phyloP scores from a whole-genome alignment of 2,113 vertebrate genomes.

The Propithecus coquereli region DNA sequence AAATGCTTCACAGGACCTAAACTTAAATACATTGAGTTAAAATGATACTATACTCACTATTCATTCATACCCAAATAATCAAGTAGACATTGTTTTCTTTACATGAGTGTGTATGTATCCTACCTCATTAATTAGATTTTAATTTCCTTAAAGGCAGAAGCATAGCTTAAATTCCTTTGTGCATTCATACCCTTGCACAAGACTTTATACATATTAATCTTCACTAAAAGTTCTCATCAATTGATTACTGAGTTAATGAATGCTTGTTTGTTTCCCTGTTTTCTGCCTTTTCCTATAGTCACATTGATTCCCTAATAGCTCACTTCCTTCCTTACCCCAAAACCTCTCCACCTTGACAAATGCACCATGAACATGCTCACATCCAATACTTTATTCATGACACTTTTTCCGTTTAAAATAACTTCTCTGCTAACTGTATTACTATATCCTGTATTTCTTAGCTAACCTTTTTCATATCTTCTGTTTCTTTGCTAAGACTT shows the following conservation, averaged over 20 bases:
- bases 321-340: not conserved
- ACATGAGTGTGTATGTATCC: not conserved
- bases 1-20: not conserved
- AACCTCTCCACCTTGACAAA: not conserved
- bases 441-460: not conserved
- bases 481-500: not conserved
- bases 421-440: not conserved
- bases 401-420: not conserved
- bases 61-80: not conserved
- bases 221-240: not conserved
- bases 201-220: not conserved
- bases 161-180: not conserved
- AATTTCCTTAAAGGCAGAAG: slow-evolving; percentile 6
- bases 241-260: not conserved
- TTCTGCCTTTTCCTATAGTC: not conserved
- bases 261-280: not conserved
- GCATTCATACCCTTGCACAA: not conserved
- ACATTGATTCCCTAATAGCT: not conserved
- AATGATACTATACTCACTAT: not conserved
- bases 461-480: not conserved
- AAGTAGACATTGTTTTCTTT: not conserved
- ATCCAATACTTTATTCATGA: not conserved
- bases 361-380: not conserved
- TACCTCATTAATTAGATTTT: not conserved
- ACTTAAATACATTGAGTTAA: not conserved